Percentiles rank a stretch among this genome's conserved stretches.
Conservation (phyloP, 2,113 vertebrate genomes). For the human region DNA sequence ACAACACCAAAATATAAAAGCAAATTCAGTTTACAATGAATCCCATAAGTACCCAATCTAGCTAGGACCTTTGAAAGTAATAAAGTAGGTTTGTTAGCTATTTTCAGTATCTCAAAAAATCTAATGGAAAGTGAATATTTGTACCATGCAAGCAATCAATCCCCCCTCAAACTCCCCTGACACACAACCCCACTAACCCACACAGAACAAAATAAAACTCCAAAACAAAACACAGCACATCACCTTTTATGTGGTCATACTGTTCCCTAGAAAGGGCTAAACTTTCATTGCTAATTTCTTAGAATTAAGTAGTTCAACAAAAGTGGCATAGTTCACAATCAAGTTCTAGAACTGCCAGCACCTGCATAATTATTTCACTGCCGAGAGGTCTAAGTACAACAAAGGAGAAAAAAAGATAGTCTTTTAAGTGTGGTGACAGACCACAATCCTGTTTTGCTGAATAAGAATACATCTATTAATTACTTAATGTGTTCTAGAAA, state of each 20-base stretch:
- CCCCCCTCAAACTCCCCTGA: background rate
- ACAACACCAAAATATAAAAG: conserved; percentile 42
- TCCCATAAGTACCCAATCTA: background rate
- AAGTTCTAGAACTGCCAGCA: background rate
- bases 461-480: conserved; percentile 49
- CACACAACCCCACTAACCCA: background rate
- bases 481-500: conserved; percentile 27
- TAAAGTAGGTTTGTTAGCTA: conserved; percentile 32
- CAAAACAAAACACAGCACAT: conserved; percentile 30
- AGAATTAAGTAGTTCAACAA: conserved; percentile 47
- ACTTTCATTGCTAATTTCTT: conserved; percentile 46
- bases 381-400: background rate
- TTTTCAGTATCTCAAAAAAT: conserved; percentile 46
- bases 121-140: conserved; percentile 41
- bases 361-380: conserved; percentile 41
- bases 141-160: background rate
- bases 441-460: conserved; percentile 41
- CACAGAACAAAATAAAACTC: background rate
- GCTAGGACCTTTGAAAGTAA: conserved; percentile 43
- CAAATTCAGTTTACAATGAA: conserved; percentile 34
- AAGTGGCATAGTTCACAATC: conserved; percentile 34
- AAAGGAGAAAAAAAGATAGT: background rate
- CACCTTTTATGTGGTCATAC: background rate
- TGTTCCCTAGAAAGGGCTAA: conserved; percentile 38
- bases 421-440: background rate